Base-by-base conservation (phyloP, 1,140 invertebrate genomes). In the Rhopalosiphum maidis region DNA sequence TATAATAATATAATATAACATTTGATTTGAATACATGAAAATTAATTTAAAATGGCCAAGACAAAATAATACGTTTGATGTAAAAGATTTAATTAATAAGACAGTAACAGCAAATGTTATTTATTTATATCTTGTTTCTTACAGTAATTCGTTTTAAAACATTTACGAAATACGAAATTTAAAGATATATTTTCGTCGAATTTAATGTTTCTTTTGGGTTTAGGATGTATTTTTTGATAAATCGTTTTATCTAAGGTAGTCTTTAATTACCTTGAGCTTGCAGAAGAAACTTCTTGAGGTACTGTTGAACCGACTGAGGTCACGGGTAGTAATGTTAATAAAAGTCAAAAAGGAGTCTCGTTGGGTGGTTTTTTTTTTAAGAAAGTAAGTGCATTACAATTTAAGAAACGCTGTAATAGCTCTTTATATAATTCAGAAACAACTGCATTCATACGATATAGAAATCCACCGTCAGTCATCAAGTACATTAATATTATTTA, bases 381-480 rank as follows among this genome's bases (percentile, higher is more conserved):
- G 60, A 77, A n/a, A 77, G n/a, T 77, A 77, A 77, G 60, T 77
- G 60, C 60, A 77, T n/a, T 77, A 77, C 60, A 11, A 77, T 77
- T n/a, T 77, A 77, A 77, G 60, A 77, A 77, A 77, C 60, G 15
- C n/a, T 35, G 60, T 77, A 77, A 77, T 77, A 21, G 60, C n/a
- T 77, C 15, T 77, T n/a, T n/a, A 77, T 77, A 21, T 77, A 35
- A 35, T 18, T n/a, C 60, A n/a, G n/a, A 77, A 77, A 77, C 60
- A 77, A 77, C 60, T 77, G 30, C 60, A 77, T 77, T 77, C 15
- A 77, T 77, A 77, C 60, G 30, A 77, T n/a, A 77, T 35, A 77
- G 4, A 5, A 18, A n/a, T 5, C 30, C 5, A 18, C 60, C 30
- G 23, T n/a, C 60, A 77, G 60, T 77, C 60, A n/a, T 77, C 30